Evolutionary conservation across 2,888 invertebrate species (phyloP), one percentile per base, ranked within the genome.

Genomic region (Ashinkailepas kermadecensis): DNA sequence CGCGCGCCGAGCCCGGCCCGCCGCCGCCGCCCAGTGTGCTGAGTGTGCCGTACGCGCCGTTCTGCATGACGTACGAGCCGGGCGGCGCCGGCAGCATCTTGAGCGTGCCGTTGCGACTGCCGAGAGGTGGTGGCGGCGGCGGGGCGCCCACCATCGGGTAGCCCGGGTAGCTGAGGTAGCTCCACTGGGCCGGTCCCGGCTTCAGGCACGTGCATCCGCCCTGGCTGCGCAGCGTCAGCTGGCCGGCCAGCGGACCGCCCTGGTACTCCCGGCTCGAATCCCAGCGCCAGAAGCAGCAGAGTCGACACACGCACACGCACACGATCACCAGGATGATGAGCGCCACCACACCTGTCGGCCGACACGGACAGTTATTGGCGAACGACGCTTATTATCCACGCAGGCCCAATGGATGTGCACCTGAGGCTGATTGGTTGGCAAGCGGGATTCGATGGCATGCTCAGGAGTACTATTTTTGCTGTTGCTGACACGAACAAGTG

Each of bases 261-360:
- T 92, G 90, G 84, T 93, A 93, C 74, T 74, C 74, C 18, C 74
- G 39, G 78, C 92, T 92, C 39, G 85, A 85, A 65, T 86, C 91
- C 74, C 74, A 74, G 18, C 74, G 74, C 74, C 74, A 74, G 74
- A 74, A 74, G 67, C 92, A 91, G 83, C 92, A 89, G 86, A 94
- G 87, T 23, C 95, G 90, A 62, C 95, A 93, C 70, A 96, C 93
- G 86, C 96, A 96, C 80, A 87, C 95, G n/a, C 92, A 92, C 58
- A 96, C 93, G 64, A 96, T 93, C 81, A 96, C 90, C 84, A 96
- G 93, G 18, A 94, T 94, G 84, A 96, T 95, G 86, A 96, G 95
- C 1, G 94, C 95, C 0, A 96, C 95, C 0, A 96, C 95, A 2
- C 96, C 74, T 74, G 74, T 11, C 18, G 54, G 12, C 4, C 39